Base-by-base conservation (phyloP, 1,140 invertebrate genomes). In the Drosophila hydei region DNA sequence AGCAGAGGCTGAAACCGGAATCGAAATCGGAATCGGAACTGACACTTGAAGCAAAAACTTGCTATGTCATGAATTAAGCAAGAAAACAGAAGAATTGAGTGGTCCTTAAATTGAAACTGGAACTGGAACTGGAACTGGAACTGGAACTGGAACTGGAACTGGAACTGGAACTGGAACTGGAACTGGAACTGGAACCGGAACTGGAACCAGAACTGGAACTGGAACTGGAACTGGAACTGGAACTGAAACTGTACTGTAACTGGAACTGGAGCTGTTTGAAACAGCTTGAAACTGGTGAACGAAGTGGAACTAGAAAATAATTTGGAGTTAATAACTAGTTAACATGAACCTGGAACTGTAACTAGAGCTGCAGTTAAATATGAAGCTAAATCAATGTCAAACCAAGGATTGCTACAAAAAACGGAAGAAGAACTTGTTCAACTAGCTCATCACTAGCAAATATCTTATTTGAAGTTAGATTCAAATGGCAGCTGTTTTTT, bases 181-280 rank as follows among this genome's bases (percentile, higher is more conserved):
- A 42, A 42, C 12, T 40, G n/a, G 9, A 48, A n/a, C n/a, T n/a
- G n/a, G n/a, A n/a, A n/a, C n/a, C n/a, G n/a, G n/a, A n/a, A n/a
- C n/a, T n/a, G n/a, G n/a, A n/a, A n/a, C n/a, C n/a, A n/a, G n/a
- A n/a, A n/a, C n/a, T n/a, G n/a, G n/a, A 30, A 18, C 4, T 30
- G 27, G 27, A 52, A 12, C 9, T 36, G 18, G 1, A 42, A 25
- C 5, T 5, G 4, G 43, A 21, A 23, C 19, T 2, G 1, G 18
- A 45, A 23, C 43, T 45, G 23, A n/a, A 50, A 30, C 27, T 27
- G 9, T 30, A 50, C 18, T 38, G 18, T 11, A 55, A 54, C 33
- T 9, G 9, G 19, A 54, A 14, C 18, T 14, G 12, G 21, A 27
- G 14, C n/a, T 27, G 11, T n/a, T n/a, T n/a, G n/a, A n/a, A n/a